Percentiles rank a stretch among this genome's conserved stretches.
Evolutionary conservation across 1,140 invertebrate genomes (phyloP).

Genomic region (Asobara japonica): DNA sequence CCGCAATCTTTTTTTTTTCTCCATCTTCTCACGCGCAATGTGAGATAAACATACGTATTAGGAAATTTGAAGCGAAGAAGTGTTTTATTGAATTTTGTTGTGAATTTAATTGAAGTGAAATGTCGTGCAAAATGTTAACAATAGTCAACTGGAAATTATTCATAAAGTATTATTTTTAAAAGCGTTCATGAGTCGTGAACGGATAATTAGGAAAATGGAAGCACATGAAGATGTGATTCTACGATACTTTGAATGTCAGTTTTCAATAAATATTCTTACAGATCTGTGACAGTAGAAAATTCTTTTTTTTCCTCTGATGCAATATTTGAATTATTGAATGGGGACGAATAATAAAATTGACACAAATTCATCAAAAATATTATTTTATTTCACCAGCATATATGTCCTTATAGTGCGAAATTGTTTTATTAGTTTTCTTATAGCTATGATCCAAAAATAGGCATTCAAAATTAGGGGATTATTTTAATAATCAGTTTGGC

Average conservation of each 20-base stretch:
- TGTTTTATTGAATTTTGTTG: not conserved
- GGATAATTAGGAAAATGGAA: too few relatives aligned
- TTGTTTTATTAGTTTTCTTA: not conserved
- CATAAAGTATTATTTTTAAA: not conserved
- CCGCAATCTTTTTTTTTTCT: too few relatives aligned
- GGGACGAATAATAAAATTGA: not conserved
- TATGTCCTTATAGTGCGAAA: not conserved
- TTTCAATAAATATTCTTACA: constrained; percentile 9
- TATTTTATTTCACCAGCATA: not conserved
- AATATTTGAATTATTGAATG: too few relatives aligned
- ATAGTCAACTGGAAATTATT: not conserved
- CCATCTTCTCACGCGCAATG: too few relatives aligned
- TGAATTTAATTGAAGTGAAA: not conserved
- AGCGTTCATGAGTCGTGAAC: too few relatives aligned
- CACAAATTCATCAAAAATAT: not conserved
- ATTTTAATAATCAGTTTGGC: constrained; percentile 77
- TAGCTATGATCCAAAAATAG: not conserved
- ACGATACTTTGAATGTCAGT: not conserved
- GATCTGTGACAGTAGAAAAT: not conserved
- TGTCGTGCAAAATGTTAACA: not conserved
- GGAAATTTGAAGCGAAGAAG: not conserved
- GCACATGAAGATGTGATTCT: not conserved
- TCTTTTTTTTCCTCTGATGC: too few relatives aligned
- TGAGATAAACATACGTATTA: too few relatives aligned
- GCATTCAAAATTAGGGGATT: not conserved